A percentile compares a stretch with the other conserved stretches of the same genome.
These are phyloP conservation scores for Campylorhamphus procurvoides DNA, from an alignment of 2,113 vertebrate genomes.

Conservation along the genomic window DNA sequence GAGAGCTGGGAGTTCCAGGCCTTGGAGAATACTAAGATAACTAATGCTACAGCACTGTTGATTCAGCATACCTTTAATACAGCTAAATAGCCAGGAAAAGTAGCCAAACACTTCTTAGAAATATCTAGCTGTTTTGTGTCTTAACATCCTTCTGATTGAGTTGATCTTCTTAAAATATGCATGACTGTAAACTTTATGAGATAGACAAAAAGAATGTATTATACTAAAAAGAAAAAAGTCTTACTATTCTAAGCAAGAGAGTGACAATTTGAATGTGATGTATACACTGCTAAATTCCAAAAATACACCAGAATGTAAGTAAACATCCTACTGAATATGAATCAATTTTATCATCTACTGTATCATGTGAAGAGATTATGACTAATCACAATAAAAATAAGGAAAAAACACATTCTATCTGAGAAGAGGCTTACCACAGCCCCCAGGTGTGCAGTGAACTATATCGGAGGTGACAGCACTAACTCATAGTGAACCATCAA, in stretches of 20 bases:
- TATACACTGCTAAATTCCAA: background rate
- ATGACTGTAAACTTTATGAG: background rate
- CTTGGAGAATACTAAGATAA: background rate
- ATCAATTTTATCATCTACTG: background rate
- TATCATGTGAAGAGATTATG: background rate
- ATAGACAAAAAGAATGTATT: background rate
- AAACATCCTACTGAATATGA: background rate
- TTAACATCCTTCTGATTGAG: background rate
- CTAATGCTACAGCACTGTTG: background rate
- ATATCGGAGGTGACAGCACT: rapidly evolving
- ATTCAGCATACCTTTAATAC: background rate
- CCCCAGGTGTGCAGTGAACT: background rate
- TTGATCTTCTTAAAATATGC: background rate
- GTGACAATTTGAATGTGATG: background rate
- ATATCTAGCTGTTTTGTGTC: background rate
- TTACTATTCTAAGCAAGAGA: background rate
- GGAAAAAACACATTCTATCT: background rate
- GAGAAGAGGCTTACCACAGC: background rate
- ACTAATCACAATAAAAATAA: background rate
- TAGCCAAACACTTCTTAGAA: background rate
- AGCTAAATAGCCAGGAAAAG: background rate
- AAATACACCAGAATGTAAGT: background rate
- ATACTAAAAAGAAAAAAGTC: background rate
- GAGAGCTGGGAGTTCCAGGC: background rate
- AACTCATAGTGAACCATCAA: background rate